Evolutionary conservation across 2,888 invertebrate genomes (phyloP).

Genomic region (Pseudanteris insignis): DNA sequence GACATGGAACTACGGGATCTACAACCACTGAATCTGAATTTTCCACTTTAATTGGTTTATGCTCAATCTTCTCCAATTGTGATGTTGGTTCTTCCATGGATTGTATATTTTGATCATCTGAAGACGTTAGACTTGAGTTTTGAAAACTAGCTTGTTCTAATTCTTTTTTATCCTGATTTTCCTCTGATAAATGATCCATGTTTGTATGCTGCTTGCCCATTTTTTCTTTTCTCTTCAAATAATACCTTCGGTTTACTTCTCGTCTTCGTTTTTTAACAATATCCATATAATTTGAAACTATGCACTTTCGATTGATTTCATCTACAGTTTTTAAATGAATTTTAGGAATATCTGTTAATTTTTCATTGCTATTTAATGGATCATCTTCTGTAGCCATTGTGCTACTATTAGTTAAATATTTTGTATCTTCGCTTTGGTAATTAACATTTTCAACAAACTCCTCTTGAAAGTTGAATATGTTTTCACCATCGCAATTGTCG

Average conservation of each 20-base stretch:
- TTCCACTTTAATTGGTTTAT: constrained; percentile 5
- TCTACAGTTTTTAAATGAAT: constrained; percentile 35
- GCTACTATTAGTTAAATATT: too few species aligned
- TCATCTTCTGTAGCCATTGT: too few species aligned
- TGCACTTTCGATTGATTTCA: constrained; percentile 25
- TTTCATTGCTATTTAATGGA: too few species aligned
- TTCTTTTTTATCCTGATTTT: neutral
- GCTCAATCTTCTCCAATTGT: too few species aligned
- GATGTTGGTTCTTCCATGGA: neutral
- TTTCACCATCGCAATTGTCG: constrained; percentile 21
- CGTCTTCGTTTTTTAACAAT: constrained; percentile 20
- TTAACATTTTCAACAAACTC: constrained; percentile 15
- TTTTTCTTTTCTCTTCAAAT: constrained; percentile 27
- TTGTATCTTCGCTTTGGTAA: neutral
- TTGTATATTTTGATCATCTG: neutral
- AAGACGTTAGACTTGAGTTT: neutral
- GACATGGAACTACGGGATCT: neutral
- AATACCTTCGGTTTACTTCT: constrained; percentile 28
- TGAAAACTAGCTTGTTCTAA: neutral
- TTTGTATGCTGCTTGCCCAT: neutral
- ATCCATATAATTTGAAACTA: constrained; percentile 19
- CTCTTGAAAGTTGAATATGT: constrained; percentile 25
- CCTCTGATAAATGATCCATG: too few species aligned
- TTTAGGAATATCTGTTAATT: constrained; percentile 7
- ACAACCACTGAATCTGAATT: neutral